A percentile compares a stretch with the other conserved stretches of the same genome.
Conservation (phyloP, 1,140 invertebrate species). For the Drosophila lacertosa region DNA sequence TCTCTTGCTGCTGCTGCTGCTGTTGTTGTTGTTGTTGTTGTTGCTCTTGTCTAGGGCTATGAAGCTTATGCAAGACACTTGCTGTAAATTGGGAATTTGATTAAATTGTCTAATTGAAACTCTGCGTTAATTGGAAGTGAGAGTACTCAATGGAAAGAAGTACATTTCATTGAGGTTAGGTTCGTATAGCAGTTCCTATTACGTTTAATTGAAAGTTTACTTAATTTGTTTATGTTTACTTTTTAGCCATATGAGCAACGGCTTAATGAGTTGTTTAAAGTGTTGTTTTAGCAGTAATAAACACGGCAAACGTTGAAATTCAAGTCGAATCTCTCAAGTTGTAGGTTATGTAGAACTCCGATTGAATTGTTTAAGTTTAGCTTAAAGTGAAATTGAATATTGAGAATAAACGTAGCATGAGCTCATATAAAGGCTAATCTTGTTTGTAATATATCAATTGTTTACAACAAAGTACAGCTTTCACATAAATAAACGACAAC, state of each 20-base stretch:
- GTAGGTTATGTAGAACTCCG: background rate
- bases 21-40: background rate
- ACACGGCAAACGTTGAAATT: background rate
- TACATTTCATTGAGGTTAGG: background rate
- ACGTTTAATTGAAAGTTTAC: background rate
- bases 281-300: background rate
- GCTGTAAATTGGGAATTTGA: background rate
- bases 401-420: too few species aligned
- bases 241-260: background rate
- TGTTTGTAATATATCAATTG: too few species aligned
- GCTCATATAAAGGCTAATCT: too few species aligned
- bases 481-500: too few species aligned
- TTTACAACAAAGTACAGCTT: too few species aligned
- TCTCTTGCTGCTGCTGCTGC: background rate
- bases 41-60: slow-evolving; percentile 2
- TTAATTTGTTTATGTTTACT: background rate
- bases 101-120: background rate
- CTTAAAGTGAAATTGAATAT: too few species aligned
- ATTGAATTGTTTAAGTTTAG: background rate
- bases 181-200: background rate
- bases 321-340: background rate
- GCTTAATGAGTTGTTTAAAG: background rate
- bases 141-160: background rate
- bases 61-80: background rate
- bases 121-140: background rate